A percentile compares a stretch with the other conserved stretches of the same genome.
Evolutionary conservation across 23 tunicate genomes (phyloP).

Genomic region (Halocynthia aurantium): DNA sequence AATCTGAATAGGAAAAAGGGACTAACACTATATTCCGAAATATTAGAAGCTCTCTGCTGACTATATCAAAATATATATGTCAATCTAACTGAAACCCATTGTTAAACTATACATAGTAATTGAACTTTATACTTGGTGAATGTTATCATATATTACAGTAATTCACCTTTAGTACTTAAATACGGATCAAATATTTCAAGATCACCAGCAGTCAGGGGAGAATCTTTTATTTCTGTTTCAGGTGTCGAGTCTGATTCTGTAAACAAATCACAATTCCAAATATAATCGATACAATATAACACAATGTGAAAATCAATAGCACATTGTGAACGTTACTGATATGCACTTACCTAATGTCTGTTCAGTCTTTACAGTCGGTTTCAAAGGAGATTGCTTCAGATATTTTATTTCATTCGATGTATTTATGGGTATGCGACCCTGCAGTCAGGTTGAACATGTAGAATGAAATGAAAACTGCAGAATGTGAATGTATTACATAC

Average conservation of each 20-base stretch:
- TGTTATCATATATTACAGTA: not conserved
- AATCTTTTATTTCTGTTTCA: not conserved
- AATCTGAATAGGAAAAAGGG: too few species aligned
- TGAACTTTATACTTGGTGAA: too few species aligned
- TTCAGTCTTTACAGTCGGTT: slow-evolving; percentile 7
- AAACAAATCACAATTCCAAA: not conserved
- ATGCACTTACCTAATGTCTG: not conserved
- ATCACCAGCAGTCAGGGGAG: slow-evolving; percentile 9
- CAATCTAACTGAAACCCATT: too few species aligned
- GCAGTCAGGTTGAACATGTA: not conserved
- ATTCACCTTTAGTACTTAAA: slow-evolving; percentile 29
- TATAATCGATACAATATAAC: not conserved
- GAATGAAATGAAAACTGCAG: not conserved
- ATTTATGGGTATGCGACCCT: slow-evolving; percentile 23
- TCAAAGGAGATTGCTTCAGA: slow-evolving; percentile 34
- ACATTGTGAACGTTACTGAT: not conserved
- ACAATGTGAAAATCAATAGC: not conserved
- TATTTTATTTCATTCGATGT: slow-evolving; percentile 17
- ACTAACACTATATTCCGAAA: too few species aligned
- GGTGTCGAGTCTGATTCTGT: slow-evolving; percentile 1
- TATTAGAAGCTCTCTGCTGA: too few species aligned
- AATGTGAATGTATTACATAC: not conserved
- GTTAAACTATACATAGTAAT: too few species aligned
- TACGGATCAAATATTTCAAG: slow-evolving; percentile 34
- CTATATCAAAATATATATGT: too few species aligned